These are phyloP conservation scores for Serinus canaria DNA, from an alignment of 2,113 vertebrate genomes.

Conservation along the genomic window DNA sequence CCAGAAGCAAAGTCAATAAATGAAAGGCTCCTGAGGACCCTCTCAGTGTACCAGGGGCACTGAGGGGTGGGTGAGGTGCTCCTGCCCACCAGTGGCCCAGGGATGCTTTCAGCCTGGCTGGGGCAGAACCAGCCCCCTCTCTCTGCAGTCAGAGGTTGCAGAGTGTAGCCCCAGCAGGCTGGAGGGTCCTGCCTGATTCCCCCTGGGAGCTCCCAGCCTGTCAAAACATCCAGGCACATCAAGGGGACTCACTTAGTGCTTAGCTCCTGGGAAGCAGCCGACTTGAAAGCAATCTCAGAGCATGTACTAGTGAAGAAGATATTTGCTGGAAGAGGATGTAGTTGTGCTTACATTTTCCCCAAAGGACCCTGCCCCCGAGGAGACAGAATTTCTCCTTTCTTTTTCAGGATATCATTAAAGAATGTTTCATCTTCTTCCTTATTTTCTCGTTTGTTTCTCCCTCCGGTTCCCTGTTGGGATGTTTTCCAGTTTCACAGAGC, in stretches of 20 bases:
- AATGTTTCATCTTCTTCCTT: conserved; percentile 7
- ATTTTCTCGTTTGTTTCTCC: not conserved
- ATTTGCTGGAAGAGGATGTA: not conserved
- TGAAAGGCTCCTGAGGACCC: not conserved
- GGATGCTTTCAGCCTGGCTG: not conserved
- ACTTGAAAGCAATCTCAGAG: conserved; percentile 9
- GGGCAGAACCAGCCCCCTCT: not conserved
- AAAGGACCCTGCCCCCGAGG: not conserved
- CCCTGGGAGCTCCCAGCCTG: not conserved
- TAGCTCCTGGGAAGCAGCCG: not conserved
- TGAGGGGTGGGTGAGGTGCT: not conserved
- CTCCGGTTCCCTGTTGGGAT: not conserved
- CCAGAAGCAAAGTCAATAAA: not conserved
- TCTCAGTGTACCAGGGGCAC: not conserved
- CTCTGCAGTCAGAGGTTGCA: fast-evolving
- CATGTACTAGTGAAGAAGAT: not conserved
- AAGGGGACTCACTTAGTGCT: not conserved
- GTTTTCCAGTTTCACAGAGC: not conserved
- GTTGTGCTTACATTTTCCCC: not conserved
- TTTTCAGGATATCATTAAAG: not conserved
- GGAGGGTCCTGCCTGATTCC: not conserved
- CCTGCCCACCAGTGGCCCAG: too few species aligned
- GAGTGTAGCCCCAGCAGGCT: not conserved
- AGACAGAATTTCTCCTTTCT: not conserved
- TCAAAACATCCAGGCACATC: not conserved